These are phyloP conservation scores for Podabrus alpinus DNA, from an alignment of 2,888 invertebrate species.

Conservation along the genomic window DNA sequence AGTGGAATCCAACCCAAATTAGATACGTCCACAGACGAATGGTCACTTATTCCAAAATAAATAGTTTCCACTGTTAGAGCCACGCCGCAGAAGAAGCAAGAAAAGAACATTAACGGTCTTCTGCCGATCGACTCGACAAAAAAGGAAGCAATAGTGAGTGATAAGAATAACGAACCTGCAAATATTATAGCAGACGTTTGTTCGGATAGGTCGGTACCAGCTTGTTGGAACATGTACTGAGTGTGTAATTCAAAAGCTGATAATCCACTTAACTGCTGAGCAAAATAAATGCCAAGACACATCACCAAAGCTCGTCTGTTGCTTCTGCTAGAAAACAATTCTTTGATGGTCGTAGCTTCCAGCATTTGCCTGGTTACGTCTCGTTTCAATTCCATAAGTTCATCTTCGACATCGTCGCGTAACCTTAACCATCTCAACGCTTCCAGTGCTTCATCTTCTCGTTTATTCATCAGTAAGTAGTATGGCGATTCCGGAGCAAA, in stretches of 20 bases:
- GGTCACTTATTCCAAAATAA: conserved; percentile 41
- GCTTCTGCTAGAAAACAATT: conserved; percentile 41
- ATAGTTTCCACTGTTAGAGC: conserved; percentile 37
- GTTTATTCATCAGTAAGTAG: conserved; percentile 43
- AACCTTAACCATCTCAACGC: conserved; percentile 41
- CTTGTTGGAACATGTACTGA: conserved; percentile 47
- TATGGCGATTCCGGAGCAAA: conserved; percentile 50
- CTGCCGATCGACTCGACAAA: conserved; percentile 44
- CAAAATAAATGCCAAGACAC: conserved; percentile 36
- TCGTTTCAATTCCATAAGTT: conserved; percentile 36
- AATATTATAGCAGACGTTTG: conserved; percentile 44
- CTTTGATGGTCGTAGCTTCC: conserved; percentile 41
- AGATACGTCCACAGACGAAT: conserved; percentile 26
- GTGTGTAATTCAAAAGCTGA: conserved; percentile 43
- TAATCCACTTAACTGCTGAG: conserved; percentile 46
- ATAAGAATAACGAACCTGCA: conserved; percentile 28
- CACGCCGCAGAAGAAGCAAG: conserved; percentile 37
- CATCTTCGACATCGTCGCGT: conserved; percentile 41
- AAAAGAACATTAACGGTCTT: conserved; percentile 41
- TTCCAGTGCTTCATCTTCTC: conserved; percentile 37
- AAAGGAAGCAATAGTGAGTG: conserved; percentile 31
- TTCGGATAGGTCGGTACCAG: conserved; percentile 44
- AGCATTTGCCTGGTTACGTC: conserved; percentile 45
- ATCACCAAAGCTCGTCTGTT: conserved; percentile 44
- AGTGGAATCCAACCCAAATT: conserved; percentile 43